phyloP scores from a whole-genome alignment of 2,113 vertebrate genomes.

The Tauraco erythrolophus region DNA sequence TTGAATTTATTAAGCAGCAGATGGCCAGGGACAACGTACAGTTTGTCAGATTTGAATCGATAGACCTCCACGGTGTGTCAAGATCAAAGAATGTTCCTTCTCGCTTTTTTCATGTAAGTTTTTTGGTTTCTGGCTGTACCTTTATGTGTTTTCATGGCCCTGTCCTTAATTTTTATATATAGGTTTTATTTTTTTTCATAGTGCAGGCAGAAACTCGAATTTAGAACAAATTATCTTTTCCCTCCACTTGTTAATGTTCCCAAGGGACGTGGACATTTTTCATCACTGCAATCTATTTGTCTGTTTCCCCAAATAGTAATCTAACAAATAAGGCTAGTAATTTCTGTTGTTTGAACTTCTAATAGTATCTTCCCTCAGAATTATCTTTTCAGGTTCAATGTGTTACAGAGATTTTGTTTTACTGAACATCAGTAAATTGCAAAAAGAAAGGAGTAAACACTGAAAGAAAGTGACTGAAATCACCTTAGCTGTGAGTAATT shows the following conservation, averaged over 20 bases:
- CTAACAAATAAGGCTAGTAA: slow-evolving; percentile 42
- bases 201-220: not conserved
- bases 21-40: slow-evolving; percentile 86
- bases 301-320: slow-evolving; percentile 14
- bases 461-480: slow-evolving; percentile 30
- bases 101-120: slow-evolving; percentile 89
- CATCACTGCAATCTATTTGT: not conserved
- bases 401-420: slow-evolving; percentile 40
- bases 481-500: not conserved
- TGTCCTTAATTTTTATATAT: not conserved
- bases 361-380: slow-evolving; percentile 27
- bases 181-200: not conserved
- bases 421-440: slow-evolving; percentile 27
- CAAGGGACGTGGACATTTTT: not conserved
- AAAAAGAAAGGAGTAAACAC: slow-evolving; percentile 21
- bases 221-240: slow-evolving; percentile 16
- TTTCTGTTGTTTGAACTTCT: slow-evolving; percentile 18
- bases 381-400: slow-evolving; percentile 19
- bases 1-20: slow-evolving; percentile 91
- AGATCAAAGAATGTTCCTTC: slow-evolving; percentile 92
- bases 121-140: not conserved
- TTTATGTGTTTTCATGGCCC: not conserved
- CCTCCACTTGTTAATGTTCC: not conserved
- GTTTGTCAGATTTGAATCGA: slow-evolving; percentile 92
- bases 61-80: slow-evolving; percentile 92